These are phyloP conservation scores for Pentalonia nigronervosa DNA, from an alignment of 1,140 invertebrate species.

Conservation along the genomic window DNA sequence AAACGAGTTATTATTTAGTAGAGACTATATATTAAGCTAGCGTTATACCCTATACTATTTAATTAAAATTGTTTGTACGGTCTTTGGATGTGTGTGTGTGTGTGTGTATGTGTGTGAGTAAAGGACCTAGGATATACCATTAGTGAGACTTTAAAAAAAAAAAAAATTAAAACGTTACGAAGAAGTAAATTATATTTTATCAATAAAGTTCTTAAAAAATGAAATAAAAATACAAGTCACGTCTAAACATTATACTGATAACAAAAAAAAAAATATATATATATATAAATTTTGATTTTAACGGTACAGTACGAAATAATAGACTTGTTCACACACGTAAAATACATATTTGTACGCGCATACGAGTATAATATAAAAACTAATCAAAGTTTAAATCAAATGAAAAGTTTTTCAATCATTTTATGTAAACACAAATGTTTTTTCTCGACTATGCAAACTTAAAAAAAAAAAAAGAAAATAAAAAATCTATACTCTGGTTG, in stretches of 20 bases:
- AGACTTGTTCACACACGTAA: not conserved
- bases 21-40: not conserved
- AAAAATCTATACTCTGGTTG: not conserved
- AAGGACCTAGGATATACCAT: not conserved
- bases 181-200: not conserved
- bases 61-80: not conserved
- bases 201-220: not conserved
- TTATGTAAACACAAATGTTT: not conserved
- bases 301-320: not conserved
- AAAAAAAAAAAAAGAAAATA: not conserved
- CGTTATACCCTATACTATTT: not conserved
- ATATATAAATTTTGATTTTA: not conserved
- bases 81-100: not conserved
- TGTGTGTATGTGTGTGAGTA: not conserved
- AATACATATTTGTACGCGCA: constrained; percentile 11
- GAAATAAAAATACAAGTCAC: not conserved
- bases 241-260: not conserved
- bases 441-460: not conserved
- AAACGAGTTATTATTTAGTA: constrained; percentile 6
- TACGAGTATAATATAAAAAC: not conserved
- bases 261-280: not conserved
- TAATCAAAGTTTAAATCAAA: constrained; percentile 28
- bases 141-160: not conserved
- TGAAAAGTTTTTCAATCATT: constrained; percentile 44
- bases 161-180: not conserved